A percentile compares a stretch with the other conserved stretches of the same genome.
Conservation (phyloP, 2,888 invertebrate species). For the Ormyrus nitidulus region DNA sequence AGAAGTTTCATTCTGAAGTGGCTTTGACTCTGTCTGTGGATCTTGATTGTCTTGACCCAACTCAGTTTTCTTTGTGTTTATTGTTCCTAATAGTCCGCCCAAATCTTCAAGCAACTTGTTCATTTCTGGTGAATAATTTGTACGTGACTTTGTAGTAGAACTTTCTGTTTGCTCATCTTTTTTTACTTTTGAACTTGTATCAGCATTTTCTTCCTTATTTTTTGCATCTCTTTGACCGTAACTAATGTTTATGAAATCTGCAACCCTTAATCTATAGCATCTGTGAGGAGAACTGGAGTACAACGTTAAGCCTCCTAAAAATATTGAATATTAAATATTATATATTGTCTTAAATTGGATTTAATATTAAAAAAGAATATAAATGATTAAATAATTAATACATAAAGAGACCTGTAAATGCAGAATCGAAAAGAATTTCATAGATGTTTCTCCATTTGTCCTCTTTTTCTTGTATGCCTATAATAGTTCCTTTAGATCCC, state of each 20-base stretch:
- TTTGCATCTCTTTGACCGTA: constrained; percentile 76
- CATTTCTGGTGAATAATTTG: too few relatives aligned
- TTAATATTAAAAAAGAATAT: too few relatives aligned
- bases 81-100: too few relatives aligned
- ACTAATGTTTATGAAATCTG: constrained; percentile 80
- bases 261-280: constrained; percentile 77
- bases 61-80: too few relatives aligned
- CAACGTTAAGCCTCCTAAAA: constrained; percentile 78
- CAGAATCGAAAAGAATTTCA: constrained; percentile 88
- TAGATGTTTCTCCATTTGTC: constrained; percentile 80
- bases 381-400: not conserved
- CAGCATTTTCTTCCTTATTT: not conserved
- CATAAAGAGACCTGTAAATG: constrained; percentile 77
- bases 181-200: not conserved
- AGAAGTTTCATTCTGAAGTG: too few relatives aligned
- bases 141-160: too few relatives aligned
- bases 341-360: too few relatives aligned
- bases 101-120: too few relatives aligned
- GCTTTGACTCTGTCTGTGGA: too few relatives aligned
- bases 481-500: constrained; percentile 89
- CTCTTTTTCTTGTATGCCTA: constrained; percentile 80
- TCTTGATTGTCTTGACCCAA: too few relatives aligned
- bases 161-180: not conserved
- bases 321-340: constrained; percentile 6
- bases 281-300: constrained; percentile 75